Evolutionary conservation across 2,888 invertebrate species (phyloP).

Genomic region (Nasonovia ribisnigri): DNA sequence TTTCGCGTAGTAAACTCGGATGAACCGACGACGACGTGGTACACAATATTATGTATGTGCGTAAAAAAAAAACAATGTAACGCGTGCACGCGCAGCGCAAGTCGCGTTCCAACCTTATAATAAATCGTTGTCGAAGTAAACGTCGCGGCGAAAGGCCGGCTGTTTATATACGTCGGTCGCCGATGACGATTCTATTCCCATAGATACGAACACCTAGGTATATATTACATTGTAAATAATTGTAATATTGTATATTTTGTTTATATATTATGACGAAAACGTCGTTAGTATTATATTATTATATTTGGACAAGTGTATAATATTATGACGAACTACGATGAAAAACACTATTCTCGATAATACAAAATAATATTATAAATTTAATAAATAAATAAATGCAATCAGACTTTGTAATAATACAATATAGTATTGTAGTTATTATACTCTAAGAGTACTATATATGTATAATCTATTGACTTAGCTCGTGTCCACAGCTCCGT

Average conservation of each 20-base stretch:
- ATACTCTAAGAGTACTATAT: neutral
- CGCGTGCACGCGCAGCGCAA: constrained; percentile 51
- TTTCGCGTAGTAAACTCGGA: constrained; percentile 57
- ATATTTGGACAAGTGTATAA: neutral
- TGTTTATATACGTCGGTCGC: neutral
- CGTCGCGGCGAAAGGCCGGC: constrained; percentile 39
- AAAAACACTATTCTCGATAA: neutral
- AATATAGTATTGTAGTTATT: neutral
- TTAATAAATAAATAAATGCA: constrained; percentile 1
- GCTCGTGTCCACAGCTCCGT: constrained; percentile 49
- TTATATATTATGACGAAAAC: neutral
- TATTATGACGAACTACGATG: neutral
- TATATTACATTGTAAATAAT: neutral
- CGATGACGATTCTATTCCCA: neutral
- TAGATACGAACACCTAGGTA: neutral
- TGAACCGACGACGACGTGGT: constrained; percentile 48
- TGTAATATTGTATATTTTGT: neutral
- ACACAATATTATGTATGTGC: neutral
- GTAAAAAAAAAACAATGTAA: constrained; percentile 52
- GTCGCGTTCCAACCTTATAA: constrained; percentile 21
- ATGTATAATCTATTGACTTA: constrained; percentile 37
- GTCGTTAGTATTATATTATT: neutral
- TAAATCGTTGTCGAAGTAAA: constrained; percentile 56
- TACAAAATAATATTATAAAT: neutral
- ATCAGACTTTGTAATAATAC: neutral